These are phyloP conservation scores for Protaetia brevitarsis DNA, from an alignment of 1,140 invertebrate genomes.

Conservation along the genomic window DNA sequence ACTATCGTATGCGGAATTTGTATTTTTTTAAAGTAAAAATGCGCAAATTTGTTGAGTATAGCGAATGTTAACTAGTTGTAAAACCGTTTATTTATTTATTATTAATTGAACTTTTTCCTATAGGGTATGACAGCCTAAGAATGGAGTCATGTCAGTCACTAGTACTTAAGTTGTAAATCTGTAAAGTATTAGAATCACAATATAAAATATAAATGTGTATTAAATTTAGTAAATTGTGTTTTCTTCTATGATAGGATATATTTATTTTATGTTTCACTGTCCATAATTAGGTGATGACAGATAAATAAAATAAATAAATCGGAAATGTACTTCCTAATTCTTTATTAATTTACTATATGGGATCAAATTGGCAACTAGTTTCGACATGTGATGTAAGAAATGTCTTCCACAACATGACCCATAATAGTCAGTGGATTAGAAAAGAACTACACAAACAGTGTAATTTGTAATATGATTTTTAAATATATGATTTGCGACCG, in stretches of 20 bases:
- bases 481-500: no score
- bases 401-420: no score
- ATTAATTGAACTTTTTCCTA: background rate
- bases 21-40: background rate
- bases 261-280: no score
- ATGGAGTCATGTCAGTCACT: slow-evolving; percentile 15
- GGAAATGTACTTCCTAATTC: no score
- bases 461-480: no score
- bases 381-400: no score
- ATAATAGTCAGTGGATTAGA: no score
- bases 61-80: slow-evolving; percentile 16
- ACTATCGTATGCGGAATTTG: background rate
- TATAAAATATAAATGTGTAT: slow-evolving; percentile 18
- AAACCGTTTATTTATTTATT: slow-evolving; percentile 8
- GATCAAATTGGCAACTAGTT: no score
- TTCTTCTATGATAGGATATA: background rate
- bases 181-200: slow-evolving; percentile 9
- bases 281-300: no score
- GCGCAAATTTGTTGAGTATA: slow-evolving; percentile 14
- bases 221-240: background rate
- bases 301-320: no score
- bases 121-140: slow-evolving; percentile 4
- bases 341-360: no score
- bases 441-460: no score
- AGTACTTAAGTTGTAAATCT: slow-evolving; percentile 15